Evolutionary conservation across 1,140 invertebrate genomes (phyloP), one percentile per base, ranked within the genome.

Genomic region (Drosophila pruinosa): DNA sequence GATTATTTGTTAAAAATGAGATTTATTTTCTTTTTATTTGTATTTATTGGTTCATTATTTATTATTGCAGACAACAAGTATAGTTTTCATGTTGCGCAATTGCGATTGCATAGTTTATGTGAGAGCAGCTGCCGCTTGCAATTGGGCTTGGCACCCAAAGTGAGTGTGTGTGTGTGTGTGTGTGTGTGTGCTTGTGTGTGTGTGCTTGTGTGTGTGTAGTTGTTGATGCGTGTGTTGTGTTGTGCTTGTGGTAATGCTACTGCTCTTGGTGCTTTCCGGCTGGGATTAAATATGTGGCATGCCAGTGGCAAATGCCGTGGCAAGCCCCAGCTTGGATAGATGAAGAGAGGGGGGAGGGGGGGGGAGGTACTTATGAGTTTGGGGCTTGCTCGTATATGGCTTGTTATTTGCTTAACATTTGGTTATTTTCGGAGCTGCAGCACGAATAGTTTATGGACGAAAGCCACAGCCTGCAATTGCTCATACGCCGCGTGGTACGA

Each of bases 281-380:
- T 24, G 26, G 56, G 45, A 39, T 61, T 68, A 59, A 34, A 34
- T 36, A 52, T 50, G 47, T 52, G 34, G 64, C 64, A 69, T 36
- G 22, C 38, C 65, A 69, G 26, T 62, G 34, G 19, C 21, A 45
- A 58, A 43, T 41, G 53, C 36, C 38, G 53, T 26, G 38, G 53
- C 53, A 41, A 41, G 14, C 53, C 52, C 10, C 28, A 31, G n/a
- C 10, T 17, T n/a, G 28, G 28, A 52, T 28, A 34, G n/a, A 54
- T 31, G 17, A 17, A n/a, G 34, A 8, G 6, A 8, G 17, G 6
- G 34, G 21, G 3, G n/a, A 1, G 8, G 8, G 3, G 8, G n/a
- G 31, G 4, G 15, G 34, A 6, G 10, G n/a, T n/a, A n/a, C n/a
- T n/a, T n/a, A n/a, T n/a, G 26, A 14, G 52, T 8, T 6, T 21